A percentile compares a stretch with the other conserved stretches of the same genome.
phyloP scores from a whole-genome alignment of 2,113 vertebrate species.

The Cyprinodon tularosa region DNA sequence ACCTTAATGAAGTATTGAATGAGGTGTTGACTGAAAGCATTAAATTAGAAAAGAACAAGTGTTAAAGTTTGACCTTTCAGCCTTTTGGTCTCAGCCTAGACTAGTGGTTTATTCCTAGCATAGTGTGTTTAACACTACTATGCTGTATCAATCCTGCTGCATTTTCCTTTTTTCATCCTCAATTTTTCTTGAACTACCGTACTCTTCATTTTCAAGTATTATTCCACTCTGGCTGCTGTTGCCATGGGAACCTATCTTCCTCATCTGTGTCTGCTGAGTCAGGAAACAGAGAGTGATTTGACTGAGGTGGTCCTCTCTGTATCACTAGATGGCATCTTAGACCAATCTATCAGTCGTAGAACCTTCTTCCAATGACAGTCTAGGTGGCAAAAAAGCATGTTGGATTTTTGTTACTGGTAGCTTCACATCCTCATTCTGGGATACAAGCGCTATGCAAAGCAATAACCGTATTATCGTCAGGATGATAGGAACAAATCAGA shows the following conservation, averaged over 20 bases:
- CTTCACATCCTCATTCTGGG: neutral
- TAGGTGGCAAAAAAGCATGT: neutral
- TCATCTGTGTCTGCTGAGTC: conserved; percentile 57
- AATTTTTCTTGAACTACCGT: conserved; percentile 12
- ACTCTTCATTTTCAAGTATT: conserved; percentile 7
- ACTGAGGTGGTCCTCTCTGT: conserved; percentile 24
- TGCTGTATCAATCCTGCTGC: conserved; percentile 15
- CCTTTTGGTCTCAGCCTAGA: neutral
- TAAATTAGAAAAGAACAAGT: neutral
- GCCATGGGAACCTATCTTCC: conserved; percentile 61
- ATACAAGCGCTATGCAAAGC: too few species aligned
- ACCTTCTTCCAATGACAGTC: neutral
- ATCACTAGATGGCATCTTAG: conserved; percentile 69
- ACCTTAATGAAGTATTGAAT: neutral
- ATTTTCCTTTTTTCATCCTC: conserved; percentile 14
- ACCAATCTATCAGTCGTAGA: conserved; percentile 13
- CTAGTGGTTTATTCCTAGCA: neutral
- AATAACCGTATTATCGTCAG: too few species aligned
- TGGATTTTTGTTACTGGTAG: neutral
- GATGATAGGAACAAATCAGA: too few species aligned
- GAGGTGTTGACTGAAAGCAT: neutral
- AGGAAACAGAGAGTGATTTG: conserved; percentile 44
- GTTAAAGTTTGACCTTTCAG: conserved; percentile 20
- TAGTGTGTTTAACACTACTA: conserved; percentile 18
- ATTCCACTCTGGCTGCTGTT: conserved; percentile 49